Conservation (phyloP, 2,797 vertebrate genomes). For the Simalia tracyae region DNA sequence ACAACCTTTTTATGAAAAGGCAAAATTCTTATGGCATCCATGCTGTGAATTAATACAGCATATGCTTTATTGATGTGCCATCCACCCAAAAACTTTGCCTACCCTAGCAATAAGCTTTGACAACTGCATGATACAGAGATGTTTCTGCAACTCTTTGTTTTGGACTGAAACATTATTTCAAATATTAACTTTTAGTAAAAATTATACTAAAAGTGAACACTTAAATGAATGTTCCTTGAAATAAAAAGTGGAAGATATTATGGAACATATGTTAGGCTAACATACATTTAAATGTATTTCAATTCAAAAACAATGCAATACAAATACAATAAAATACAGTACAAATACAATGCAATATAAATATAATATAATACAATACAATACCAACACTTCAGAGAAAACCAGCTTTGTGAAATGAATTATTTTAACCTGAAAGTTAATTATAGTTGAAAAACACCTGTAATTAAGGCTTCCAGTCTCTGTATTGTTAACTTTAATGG, state of each 20-base stretch:
- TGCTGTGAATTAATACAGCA: neutral
- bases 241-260: neutral
- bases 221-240: neutral
- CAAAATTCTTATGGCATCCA: too few relatives aligned
- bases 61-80: neutral
- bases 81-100: neutral
- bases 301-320: neutral
- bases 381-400: neutral
- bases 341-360: neutral
- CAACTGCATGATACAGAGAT: neutral
- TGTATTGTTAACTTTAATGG: neutral
- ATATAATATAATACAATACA: neutral
- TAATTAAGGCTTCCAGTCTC: neutral
- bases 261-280: neutral
- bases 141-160: slow-evolving; percentile 1
- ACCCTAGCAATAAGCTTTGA: neutral
- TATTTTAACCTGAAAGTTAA: neutral
- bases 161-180: slow-evolving; percentile 3
- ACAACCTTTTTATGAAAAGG: too few relatives aligned
- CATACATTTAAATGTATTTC: neutral
- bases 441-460: neutral
- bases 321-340: neutral
- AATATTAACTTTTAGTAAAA: neutral
- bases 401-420: neutral
- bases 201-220: neutral